Percentiles rank a stretch among this genome's conserved stretches.
Conservation (phyloP, 2,888 invertebrate species). For the Pyrocoelia pectoralis region DNA sequence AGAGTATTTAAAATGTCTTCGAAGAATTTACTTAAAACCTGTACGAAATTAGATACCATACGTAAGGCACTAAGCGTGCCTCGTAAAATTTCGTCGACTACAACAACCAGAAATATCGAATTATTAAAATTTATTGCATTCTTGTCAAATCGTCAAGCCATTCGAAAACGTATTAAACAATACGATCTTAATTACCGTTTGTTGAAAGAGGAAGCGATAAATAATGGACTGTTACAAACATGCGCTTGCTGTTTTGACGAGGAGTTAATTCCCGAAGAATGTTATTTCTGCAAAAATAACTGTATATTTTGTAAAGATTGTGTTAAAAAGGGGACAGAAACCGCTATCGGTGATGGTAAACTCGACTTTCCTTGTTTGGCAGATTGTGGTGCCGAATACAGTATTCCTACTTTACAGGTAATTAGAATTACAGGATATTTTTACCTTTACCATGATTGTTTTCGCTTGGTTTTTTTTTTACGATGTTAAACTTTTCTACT, state of each 20-base stretch:
- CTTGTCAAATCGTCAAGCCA: slow-evolving; percentile 50
- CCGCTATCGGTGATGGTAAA: slow-evolving; percentile 58
- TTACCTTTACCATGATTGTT: too few relatives aligned
- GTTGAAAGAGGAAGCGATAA: slow-evolving; percentile 52
- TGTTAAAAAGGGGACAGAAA: slow-evolving; percentile 56
- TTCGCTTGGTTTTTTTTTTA: too few relatives aligned
- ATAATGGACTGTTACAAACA: slow-evolving; percentile 51
- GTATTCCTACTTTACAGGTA: slow-evolving; percentile 53
- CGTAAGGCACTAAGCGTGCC: slow-evolving; percentile 41
- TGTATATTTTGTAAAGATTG: slow-evolving; percentile 61
- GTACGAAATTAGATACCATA: slow-evolving; percentile 45
- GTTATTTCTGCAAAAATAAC: slow-evolving; percentile 51
- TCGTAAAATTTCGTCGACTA: slow-evolving; percentile 23
- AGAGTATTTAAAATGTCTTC: slow-evolving; percentile 45
- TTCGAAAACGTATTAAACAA: slow-evolving; percentile 48
- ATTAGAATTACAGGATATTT: too few relatives aligned
- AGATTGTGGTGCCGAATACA: slow-evolving; percentile 58
- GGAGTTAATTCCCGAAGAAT: slow-evolving; percentile 60
- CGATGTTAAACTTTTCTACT: too few relatives aligned
- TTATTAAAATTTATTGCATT: slow-evolving; percentile 54
- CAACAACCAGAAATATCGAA: slow-evolving; percentile 37
- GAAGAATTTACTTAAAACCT: slow-evolving; percentile 47
- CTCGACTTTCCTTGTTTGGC: slow-evolving; percentile 61
- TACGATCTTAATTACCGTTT: slow-evolving; percentile 49
- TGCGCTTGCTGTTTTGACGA: slow-evolving; percentile 67